These are phyloP conservation scores for Tinea trinotella DNA, from an alignment of 2,888 invertebrate genomes.

Conservation along the genomic window DNA sequence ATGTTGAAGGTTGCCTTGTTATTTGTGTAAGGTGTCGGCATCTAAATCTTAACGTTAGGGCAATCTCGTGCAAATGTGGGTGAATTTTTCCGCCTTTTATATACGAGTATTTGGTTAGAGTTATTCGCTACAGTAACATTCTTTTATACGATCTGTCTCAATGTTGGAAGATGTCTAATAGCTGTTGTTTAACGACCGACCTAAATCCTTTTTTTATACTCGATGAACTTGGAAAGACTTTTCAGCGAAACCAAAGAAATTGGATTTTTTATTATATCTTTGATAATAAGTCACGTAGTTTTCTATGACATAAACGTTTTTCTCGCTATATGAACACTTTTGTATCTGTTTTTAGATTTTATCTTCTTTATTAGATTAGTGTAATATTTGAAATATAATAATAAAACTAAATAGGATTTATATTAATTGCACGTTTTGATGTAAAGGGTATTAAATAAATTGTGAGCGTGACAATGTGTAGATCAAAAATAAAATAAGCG, in stretches of 20 bases:
- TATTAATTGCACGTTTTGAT: too few relatives aligned
- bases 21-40: not conserved
- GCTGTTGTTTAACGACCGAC: not conserved
- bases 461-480: too few relatives aligned
- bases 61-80: not conserved
- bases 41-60: not conserved
- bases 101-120: not conserved
- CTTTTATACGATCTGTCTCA: constrained; percentile 5
- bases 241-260: not conserved
- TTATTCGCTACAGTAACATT: constrained; percentile 9
- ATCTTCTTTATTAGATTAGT: not conserved
- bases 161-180: constrained; percentile 1
- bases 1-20: not conserved
- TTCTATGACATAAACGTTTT: not conserved
- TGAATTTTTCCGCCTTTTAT: not conserved
- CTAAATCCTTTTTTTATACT: constrained; percentile 3
- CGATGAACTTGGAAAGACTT: constrained; percentile 1
- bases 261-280: constrained; percentile 8
- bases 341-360: not conserved
- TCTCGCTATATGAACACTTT: too few relatives aligned
- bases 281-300: not conserved
- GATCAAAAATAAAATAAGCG: too few relatives aligned
- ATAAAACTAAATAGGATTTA: too few relatives aligned
- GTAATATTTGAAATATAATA: too few relatives aligned
- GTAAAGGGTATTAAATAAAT: too few relatives aligned